Evolutionary conservation across 2,113 vertebrate genomes (phyloP).

Genomic region (Cinclus mexicanus): DNA sequence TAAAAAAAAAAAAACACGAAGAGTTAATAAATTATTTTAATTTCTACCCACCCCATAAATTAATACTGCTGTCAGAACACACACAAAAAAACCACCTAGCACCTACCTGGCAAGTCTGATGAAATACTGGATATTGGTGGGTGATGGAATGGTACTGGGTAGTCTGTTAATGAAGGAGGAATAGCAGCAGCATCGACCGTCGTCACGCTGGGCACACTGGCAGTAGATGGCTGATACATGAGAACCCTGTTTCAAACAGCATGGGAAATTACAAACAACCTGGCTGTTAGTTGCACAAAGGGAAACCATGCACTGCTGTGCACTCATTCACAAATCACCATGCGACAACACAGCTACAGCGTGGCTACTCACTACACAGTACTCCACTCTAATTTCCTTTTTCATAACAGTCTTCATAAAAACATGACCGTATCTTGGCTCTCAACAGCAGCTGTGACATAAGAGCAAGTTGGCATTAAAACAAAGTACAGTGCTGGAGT

Average conservation of each 20-base stretch:
- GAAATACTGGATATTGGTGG: conserved; percentile 87
- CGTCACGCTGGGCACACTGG: conserved; percentile 85
- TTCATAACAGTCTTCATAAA: conserved; percentile 46
- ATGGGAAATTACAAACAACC: conserved; percentile 60
- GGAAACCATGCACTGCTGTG: not conserved
- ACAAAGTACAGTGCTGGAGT: conserved; percentile 11
- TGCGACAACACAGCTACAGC: not conserved
- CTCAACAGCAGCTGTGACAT: conserved; percentile 33
- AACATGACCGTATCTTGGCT: conserved; percentile 9
- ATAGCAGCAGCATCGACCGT: conserved; percentile 84
- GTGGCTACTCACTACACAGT: conserved; percentile 49
- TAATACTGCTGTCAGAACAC: not conserved
- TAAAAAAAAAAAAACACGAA: not conserved
- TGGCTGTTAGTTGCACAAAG: conserved; percentile 20
- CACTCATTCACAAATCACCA: not conserved
- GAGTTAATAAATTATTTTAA: not conserved
- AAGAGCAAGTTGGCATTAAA: conserved; percentile 39
- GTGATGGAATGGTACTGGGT: conserved; percentile 90
- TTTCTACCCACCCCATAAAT: not conserved
- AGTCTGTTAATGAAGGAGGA: conserved; percentile 87
- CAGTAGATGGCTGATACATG: conserved; percentile 88
- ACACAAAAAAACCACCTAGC: not conserved
- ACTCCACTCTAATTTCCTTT: conserved; percentile 36
- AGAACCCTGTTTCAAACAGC: conserved; percentile 84
- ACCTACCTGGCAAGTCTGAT: conserved; percentile 92